Evolutionary conservation across 2,113 vertebrate species (phyloP).

Genomic region (Sander lucioperca): DNA sequence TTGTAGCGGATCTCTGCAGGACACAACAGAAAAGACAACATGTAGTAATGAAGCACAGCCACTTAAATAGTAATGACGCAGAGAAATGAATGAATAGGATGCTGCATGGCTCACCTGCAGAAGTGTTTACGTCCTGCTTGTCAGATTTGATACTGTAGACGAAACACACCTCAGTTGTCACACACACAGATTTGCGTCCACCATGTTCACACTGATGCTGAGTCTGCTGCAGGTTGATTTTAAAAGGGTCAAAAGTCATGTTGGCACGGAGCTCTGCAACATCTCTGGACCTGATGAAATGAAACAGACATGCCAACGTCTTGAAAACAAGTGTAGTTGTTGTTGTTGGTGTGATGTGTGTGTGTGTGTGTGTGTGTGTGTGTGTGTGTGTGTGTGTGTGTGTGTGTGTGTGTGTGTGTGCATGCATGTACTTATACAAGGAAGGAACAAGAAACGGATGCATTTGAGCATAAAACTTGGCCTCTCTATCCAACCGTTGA

Average conservation of each 20-base stretch:
- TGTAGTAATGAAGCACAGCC: neutral
- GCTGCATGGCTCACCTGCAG: conserved; percentile 80
- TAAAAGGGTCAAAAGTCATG: conserved; percentile 89
- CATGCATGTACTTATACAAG: conserved; percentile 5
- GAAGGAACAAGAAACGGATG: conserved; percentile 40
- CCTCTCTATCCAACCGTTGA: conserved; percentile 21
- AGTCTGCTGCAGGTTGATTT: conserved; percentile 93
- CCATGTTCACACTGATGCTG: conserved; percentile 87
- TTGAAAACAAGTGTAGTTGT: neutral
- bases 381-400: neutral
- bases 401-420: neutral
- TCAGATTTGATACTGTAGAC: conserved; percentile 88
- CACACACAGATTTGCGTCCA: conserved; percentile 87
- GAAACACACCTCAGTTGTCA: conserved; percentile 89
- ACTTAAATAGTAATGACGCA: neutral
- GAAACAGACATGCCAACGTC: conserved; percentile 4
- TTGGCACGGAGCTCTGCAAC: conserved; percentile 91
- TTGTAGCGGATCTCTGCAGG: conserved; percentile 77
- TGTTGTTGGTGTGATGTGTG: neutral
- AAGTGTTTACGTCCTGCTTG: conserved; percentile 27
- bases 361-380: neutral
- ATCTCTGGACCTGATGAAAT: conserved; percentile 90
- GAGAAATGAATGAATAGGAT: neutral
- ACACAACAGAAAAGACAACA: neutral
- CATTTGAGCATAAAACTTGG: conserved; percentile 36